phyloP scores from a whole-genome alignment of 2,113 vertebrate genomes.

The Sander lucioperca region DNA sequence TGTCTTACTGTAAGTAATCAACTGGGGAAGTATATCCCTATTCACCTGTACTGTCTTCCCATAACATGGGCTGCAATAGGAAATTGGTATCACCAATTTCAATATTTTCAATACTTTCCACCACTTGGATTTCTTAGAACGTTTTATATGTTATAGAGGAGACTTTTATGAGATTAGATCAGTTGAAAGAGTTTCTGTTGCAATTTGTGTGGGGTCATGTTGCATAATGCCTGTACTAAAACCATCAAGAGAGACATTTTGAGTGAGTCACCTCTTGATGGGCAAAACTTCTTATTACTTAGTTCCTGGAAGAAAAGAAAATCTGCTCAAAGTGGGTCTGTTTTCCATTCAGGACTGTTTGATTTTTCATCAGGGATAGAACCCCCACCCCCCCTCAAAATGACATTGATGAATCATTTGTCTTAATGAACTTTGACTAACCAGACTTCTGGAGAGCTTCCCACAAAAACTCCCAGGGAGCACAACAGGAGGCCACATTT shows the following conservation, averaged over 20 bases:
- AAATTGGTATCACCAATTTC: no score
- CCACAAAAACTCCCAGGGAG: conserved; percentile 56
- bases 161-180: no score
- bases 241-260: conserved; percentile 5
- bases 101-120: no score
- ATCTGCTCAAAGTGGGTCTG: conserved; percentile 35
- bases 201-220: no score
- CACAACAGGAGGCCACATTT: conserved; percentile 56
- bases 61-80: no score
- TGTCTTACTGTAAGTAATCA: no score
- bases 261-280: conserved; percentile 53
- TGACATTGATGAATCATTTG: conserved; percentile 70
- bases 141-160: no score
- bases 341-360: conserved; percentile 50
- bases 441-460: conserved; percentile 65
- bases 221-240: not conserved
- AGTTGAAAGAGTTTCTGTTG: no score
- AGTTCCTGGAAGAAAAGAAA: conserved; percentile 43
- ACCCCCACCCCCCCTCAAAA: not conserved
- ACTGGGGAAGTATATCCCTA: no score
- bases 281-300: conserved; percentile 6
- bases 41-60: no score
- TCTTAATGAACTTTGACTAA: conserved; percentile 69
- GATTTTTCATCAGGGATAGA: conserved; percentile 59
- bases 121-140: no score